Evolutionary conservation across 2,888 invertebrate genomes (phyloP).

Genomic region (Eristalis tenax): DNA sequence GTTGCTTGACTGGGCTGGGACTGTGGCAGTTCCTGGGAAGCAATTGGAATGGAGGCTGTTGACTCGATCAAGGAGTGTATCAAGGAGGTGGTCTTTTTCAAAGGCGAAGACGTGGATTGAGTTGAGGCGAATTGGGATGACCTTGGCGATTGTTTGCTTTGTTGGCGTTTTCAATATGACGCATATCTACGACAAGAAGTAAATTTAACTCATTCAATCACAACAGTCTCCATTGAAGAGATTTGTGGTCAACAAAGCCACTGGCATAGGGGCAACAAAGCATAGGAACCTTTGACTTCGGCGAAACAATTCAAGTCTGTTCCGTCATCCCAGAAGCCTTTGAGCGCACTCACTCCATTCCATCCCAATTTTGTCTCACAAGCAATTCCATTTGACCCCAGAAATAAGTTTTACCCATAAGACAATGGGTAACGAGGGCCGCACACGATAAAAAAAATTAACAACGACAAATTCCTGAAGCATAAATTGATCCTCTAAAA

Average conservation of each 20-base stretch:
- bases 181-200: no score
- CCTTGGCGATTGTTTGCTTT: no score
- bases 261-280: no score
- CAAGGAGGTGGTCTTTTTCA: no score
- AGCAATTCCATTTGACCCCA: constrained; percentile 42
- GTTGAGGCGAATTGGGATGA: no score
- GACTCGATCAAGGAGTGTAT: neutral
- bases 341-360: neutral
- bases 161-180: no score
- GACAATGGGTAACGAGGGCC: neutral
- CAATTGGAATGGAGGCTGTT: neutral
- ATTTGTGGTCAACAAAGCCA: no score
- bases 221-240: no score
- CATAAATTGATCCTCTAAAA: constrained; percentile 48
- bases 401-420: constrained; percentile 22
- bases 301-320: neutral
- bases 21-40: neutral
- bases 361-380: neutral
- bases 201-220: no score
- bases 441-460: neutral
- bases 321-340: neutral
- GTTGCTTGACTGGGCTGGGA: neutral
- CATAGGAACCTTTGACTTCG: no score
- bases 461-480: constrained; percentile 26
- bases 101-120: no score